These are phyloP conservation scores for Stegostoma tigrinum DNA, from an alignment of 2,113 vertebrate species.

Conservation along the genomic window DNA sequence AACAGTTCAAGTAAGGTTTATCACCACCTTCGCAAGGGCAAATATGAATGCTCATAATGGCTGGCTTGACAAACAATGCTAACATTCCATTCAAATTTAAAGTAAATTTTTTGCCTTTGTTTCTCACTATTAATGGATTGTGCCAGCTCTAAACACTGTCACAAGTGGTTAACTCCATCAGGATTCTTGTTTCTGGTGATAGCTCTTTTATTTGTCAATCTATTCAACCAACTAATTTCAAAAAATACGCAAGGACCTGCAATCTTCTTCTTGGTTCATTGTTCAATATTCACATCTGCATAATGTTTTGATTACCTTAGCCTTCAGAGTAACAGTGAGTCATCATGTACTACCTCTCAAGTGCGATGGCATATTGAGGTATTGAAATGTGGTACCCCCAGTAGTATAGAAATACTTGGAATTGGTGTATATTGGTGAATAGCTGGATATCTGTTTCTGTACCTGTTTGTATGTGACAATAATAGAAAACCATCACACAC, in stretches of 20 bases:
- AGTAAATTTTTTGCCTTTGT: no score
- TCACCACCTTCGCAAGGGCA: no score
- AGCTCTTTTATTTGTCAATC: background rate
- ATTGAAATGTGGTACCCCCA: background rate
- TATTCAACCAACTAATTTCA: background rate
- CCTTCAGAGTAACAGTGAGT: background rate
- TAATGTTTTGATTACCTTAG: background rate
- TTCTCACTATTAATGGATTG: no score
- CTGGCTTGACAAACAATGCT: no score
- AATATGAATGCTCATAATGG: no score
- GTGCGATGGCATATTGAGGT: background rate
- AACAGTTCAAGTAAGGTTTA: no score
- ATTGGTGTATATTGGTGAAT: background rate
- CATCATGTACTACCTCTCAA: background rate
- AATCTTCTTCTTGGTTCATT: background rate
- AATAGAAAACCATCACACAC: background rate
- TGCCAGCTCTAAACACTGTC: no score
- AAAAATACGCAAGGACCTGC: background rate
- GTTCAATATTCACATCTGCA: background rate
- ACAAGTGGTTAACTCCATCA: background rate
- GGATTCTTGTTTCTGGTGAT: background rate
- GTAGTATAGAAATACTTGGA: background rate
- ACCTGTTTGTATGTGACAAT: background rate
- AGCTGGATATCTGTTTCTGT: background rate
- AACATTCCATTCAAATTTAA: no score